A percentile compares a stretch with the other conserved stretches of the same genome.
phyloP scores from a whole-genome alignment of 2,113 vertebrate genomes.

The Pygoscelis antarcticus region DNA sequence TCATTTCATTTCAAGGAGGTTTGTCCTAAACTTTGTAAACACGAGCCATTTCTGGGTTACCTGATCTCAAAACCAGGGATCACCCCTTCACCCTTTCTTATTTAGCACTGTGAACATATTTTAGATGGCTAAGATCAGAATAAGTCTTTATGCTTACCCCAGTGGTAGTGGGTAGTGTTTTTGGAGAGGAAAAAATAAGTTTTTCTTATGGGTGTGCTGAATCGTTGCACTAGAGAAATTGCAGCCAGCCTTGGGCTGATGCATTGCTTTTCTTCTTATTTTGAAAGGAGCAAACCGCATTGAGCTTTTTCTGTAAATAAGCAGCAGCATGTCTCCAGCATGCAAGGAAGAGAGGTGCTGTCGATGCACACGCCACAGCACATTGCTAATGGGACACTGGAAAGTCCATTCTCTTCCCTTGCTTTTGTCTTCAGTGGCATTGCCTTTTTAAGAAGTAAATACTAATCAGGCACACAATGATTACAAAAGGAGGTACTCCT shows the following conservation, averaged over 20 bases:
- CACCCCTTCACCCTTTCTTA: neutral
- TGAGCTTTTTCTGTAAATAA: neutral
- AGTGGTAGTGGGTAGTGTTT: neutral
- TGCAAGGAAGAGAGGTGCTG: accelerated
- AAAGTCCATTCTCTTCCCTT: neutral
- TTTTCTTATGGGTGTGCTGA: neutral
- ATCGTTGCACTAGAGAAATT: neutral
- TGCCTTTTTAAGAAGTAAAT: neutral
- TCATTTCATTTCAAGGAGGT: neutral
- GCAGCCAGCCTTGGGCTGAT: neutral
- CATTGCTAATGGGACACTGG: neutral
- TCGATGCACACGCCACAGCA: accelerated
- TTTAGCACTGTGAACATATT: neutral
- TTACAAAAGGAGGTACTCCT: neutral
- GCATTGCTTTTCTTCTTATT: neutral
- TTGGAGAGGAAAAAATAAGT: neutral
- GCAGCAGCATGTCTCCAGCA: neutral
- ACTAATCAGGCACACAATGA: neutral
- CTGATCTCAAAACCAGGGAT: neutral
- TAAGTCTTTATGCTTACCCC: neutral
- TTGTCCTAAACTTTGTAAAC: neutral
- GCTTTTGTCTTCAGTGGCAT: neutral
- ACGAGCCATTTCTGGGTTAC: neutral
- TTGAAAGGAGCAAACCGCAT: neutral
- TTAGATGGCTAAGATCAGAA: neutral